A percentile compares a stretch with the other conserved stretches of the same genome.
phyloP scores from a whole-genome alignment of 2,113 vertebrate genomes.

The Eira barbara region DNA sequence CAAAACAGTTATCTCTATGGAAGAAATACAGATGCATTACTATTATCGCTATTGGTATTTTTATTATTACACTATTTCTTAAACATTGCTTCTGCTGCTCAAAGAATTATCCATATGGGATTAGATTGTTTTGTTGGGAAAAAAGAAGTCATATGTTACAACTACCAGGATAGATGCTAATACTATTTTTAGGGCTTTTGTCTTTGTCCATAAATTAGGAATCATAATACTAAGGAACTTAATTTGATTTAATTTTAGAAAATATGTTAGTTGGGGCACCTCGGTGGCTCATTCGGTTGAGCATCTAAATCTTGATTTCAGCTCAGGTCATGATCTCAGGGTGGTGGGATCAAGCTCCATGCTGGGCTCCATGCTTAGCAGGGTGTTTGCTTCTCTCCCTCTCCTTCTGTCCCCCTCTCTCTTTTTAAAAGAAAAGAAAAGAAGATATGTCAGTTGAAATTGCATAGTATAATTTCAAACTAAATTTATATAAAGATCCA shows the following conservation, averaged over 20 bases:
- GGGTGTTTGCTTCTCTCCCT: not conserved
- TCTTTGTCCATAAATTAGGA: constrained; percentile 14
- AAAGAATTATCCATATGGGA: not conserved
- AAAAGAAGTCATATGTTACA: not conserved
- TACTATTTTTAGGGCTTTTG: not conserved
- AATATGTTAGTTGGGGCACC: not conserved
- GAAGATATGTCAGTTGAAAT: not conserved
- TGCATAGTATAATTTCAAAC: not conserved
- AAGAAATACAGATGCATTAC: not conserved
- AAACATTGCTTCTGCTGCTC: not conserved
- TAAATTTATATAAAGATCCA: not conserved
- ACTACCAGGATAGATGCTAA: not conserved
- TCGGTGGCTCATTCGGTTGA: not conserved
- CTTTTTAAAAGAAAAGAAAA: not conserved
- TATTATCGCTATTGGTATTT: not conserved
- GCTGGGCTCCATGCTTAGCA: not conserved
- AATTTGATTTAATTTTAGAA: not conserved
- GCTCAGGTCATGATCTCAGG: not conserved
- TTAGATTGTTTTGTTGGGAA: not conserved
- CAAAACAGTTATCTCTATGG: not conserved
- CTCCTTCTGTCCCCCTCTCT: not conserved
- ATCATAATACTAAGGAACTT: not conserved
- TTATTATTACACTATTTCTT: not conserved
- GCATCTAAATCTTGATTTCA: not conserved
- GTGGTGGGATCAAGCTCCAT: not conserved